Evolutionary conservation across 2,888 invertebrate genomes (phyloP), one percentile per base, ranked within the genome.

Genomic region (Cepaea hortensis): DNA sequence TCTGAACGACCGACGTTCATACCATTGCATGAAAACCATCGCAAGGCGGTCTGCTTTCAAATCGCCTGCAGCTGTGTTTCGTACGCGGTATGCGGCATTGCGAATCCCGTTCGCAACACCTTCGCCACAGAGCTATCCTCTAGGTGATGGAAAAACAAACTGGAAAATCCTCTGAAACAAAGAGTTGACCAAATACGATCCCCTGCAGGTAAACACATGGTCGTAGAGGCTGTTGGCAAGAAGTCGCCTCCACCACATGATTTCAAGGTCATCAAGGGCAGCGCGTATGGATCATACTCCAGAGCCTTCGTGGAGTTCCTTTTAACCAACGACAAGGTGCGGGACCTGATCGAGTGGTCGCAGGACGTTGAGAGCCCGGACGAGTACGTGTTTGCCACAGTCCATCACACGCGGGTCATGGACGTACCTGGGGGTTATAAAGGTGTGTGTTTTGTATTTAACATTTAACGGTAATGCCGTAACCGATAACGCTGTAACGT

Each of bases 331-430:
- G 65, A 87, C 35, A 89, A 83, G 23, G 92, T 93, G 9, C 87
- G 90, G 48, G 93, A 91, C 68, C 87, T 94, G 20, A 87, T 94
- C 13, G 85, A 92, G 20, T 94, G 94, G 94, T 90, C 91, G n/a
- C 86, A 90, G n/a, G 91, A 91, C 35, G 92, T 94, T 2, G 90
- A 89, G 61, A 93, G 93, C 85, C 93, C 94, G 0, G 94, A 94
- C 85, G 94, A 94, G 88, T 93, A 93, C 82, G 93, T 91, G 87
- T 94, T 94, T 94, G 90, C 94, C 5, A 94, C 93, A 3, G 83
- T 94, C 9, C 91, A 94, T 82, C 93, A 93, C 85, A 94, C 94
- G 85, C 90, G 91, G 7, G 90, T 91, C 35, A 87, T 94, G 7
- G 87, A 91, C 46, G 90, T 92, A 5, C 94, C 94, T 4, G 94